Percentiles rank a stretch among this genome's conserved stretches.
Evolutionary conservation across 2,113 vertebrate species (phyloP).

Genomic region (Otolemur garnettii): DNA sequence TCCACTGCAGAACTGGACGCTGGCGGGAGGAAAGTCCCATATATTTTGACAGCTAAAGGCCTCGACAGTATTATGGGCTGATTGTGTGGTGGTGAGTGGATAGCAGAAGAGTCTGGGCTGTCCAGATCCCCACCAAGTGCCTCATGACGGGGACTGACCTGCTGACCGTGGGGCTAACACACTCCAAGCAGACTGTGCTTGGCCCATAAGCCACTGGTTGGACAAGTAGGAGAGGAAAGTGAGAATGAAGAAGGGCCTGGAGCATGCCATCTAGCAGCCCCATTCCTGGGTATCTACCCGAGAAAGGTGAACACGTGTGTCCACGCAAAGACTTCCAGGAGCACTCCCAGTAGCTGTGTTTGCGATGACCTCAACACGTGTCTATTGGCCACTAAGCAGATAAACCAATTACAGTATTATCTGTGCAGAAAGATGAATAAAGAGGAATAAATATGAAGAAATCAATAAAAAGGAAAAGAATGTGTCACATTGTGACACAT

Average conservation of each 20-base stretch:
- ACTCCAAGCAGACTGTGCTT: not conserved
- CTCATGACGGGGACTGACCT: not conserved
- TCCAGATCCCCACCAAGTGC: not conserved
- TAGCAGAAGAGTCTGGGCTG: not conserved
- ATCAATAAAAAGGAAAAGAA: not conserved
- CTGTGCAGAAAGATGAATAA: not conserved
- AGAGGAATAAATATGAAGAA: too few species aligned
- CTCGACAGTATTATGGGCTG: not conserved
- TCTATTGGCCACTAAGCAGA: not conserved
- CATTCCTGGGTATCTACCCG: too few species aligned
- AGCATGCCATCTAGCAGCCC: too few species aligned
- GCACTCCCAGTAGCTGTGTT: accelerated
- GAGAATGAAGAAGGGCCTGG: not conserved
- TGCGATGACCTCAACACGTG: accelerated
- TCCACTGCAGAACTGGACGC: not conserved
- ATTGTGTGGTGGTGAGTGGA: not conserved
- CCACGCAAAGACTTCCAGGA: not conserved
- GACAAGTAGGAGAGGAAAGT: not conserved
- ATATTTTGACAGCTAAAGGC: not conserved
- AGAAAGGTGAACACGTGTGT: not conserved
- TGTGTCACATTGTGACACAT: not conserved
- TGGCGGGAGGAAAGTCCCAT: not conserved
- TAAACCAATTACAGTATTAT: not conserved
- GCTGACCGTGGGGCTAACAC: not conserved
- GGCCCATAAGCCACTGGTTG: not conserved